These are phyloP conservation scores for Osmerus mordax DNA, from an alignment of 2,113 vertebrate genomes.

Conservation along the genomic window DNA sequence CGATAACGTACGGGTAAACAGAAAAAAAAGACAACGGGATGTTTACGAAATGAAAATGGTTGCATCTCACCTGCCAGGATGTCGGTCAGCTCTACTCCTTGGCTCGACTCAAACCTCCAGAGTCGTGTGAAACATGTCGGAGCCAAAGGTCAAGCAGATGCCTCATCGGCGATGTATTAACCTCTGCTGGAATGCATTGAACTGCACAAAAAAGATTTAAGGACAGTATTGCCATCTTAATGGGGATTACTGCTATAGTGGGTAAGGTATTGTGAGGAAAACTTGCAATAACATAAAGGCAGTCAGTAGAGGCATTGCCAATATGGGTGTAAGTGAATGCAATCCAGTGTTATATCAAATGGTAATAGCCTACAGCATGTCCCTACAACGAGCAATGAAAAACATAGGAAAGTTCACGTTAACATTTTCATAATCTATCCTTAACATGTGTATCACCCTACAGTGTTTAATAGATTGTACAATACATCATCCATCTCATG, in stretches of 20 bases:
- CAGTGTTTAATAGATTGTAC: no score
- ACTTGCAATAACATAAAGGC: no score
- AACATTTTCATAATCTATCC: no score
- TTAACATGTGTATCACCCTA: no score
- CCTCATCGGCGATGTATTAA: slow-evolving; percentile 62
- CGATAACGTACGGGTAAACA: background rate
- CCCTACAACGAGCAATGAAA: no score
- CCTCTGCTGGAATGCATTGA: slow-evolving; percentile 39
- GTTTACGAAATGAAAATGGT: background rate
- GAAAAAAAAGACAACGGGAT: background rate
- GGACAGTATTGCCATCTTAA: background rate
- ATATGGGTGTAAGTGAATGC: no score
- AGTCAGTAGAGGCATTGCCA: no score
- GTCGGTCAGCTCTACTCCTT: slow-evolving; percentile 22
- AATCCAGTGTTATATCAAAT: no score
- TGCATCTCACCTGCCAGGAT: slow-evolving; percentile 45
- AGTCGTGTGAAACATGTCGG: slow-evolving; percentile 16
- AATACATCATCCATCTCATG: no score
- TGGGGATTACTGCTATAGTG: background rate
- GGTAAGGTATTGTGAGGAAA: no score
- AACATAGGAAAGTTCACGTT: no score
- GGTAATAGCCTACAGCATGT: no score
- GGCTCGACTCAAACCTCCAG: slow-evolving; percentile 12
- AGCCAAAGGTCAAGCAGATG: slow-evolving; percentile 57
- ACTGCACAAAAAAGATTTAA: background rate